These are phyloP conservation scores for Microtus richardsoni DNA, from an alignment of 2,113 vertebrate genomes.

Conservation along the genomic window DNA sequence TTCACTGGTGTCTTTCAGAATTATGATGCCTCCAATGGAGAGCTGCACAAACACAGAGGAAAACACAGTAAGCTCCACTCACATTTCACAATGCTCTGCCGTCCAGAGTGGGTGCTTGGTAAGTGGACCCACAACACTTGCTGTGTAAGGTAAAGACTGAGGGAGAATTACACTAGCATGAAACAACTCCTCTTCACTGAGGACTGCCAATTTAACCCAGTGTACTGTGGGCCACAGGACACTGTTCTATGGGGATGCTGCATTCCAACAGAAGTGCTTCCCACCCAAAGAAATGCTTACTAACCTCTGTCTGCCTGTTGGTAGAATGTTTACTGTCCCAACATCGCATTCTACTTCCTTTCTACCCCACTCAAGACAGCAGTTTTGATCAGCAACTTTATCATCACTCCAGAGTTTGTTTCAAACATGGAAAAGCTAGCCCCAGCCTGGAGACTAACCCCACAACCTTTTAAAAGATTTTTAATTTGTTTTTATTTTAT, in stretches of 20 bases:
- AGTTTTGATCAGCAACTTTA: neutral
- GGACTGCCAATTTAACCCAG: neutral
- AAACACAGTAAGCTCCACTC: neutral
- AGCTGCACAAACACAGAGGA: slow-evolving; percentile 86
- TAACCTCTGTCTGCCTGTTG: neutral
- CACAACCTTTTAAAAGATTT: neutral
- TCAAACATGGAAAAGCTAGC: slow-evolving; percentile 28
- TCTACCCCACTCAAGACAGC: neutral
- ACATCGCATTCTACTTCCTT: neutral
- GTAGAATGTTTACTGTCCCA: neutral
- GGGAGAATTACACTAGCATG: neutral
- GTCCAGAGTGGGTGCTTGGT: neutral
- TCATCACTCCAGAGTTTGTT: neutral
- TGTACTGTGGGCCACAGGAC: neutral
- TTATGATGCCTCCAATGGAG: slow-evolving; percentile 97
- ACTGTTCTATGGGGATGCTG: neutral
- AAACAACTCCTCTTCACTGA: neutral
- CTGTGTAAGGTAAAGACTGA: neutral
- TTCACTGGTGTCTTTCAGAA: slow-evolving; percentile 97
- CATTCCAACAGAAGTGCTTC: neutral
- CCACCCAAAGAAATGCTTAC: neutral
- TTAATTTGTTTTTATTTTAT: neutral
- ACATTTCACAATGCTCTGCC: neutral
- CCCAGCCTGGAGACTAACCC: too few species aligned
- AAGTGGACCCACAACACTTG: neutral